These are phyloP conservation scores for Numenius arquata DNA, from an alignment of 2,113 vertebrate species.

Conservation along the genomic window DNA sequence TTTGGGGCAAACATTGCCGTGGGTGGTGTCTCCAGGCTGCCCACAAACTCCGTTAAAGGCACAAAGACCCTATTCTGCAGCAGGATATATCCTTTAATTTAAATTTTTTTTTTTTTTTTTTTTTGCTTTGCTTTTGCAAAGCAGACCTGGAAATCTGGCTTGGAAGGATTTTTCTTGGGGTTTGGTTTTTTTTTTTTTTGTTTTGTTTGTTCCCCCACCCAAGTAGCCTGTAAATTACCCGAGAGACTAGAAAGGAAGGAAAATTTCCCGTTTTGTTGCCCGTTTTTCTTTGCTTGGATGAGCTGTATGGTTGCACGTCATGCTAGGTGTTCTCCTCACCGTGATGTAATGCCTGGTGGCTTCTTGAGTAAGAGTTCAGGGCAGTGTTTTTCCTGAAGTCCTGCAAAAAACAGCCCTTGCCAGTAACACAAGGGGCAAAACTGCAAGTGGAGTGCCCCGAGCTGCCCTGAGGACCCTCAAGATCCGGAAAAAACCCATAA, in stretches of 20 bases:
- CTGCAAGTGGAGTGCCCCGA: rapidly evolving
- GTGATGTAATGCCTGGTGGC: background rate
- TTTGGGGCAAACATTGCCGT: background rate
- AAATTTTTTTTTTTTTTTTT: background rate
- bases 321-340: background rate
- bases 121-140: background rate
- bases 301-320: background rate
- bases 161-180: background rate
- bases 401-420: background rate
- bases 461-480: background rate
- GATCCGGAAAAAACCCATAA: rapidly evolving
- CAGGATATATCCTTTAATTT: background rate
- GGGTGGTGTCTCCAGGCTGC: background rate
- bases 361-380: rapidly evolving
- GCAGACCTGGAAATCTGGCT: background rate
- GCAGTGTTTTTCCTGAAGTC: background rate
- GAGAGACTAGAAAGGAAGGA: too few relatives aligned
- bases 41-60: background rate
- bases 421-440: background rate
- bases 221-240: too few relatives aligned
- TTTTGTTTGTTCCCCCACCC: too few relatives aligned
- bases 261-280: too few relatives aligned
- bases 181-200: background rate
- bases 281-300: background rate
- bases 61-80: background rate